Evolutionary conservation across 1,140 invertebrate genomes (phyloP).

Genomic region (Bombus ignitus): DNA sequence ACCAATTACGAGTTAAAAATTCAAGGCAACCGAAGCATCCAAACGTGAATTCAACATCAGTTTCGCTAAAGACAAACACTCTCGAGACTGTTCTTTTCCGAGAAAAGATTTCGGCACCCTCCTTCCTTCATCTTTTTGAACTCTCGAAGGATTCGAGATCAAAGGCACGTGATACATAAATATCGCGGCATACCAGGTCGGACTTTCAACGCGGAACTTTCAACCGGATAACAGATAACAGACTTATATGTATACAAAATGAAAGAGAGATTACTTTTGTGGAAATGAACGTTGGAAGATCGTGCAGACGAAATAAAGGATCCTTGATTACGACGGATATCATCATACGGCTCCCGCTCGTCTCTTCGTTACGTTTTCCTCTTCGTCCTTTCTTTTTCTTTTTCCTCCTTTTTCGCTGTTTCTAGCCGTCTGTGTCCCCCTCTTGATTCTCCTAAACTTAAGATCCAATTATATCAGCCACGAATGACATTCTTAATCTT

Average conservation of each 20-base stretch:
- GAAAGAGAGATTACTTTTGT: slow-evolving; percentile 1
- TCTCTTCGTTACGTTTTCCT: not conserved
- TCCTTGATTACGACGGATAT: slow-evolving; percentile 35
- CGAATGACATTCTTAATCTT: slow-evolving; percentile 36
- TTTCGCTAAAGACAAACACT: not conserved
- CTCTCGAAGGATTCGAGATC: not conserved
- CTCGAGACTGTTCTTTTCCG: too few relatives aligned
- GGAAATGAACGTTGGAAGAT: slow-evolving; percentile 36
- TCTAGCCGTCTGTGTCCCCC: not conserved
- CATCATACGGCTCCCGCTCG: not conserved
- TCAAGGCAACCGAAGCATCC: not conserved
- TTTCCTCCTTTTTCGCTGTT: not conserved
- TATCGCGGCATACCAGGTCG: not conserved
- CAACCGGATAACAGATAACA: not conserved
- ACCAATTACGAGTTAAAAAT: not conserved
- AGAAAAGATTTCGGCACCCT: not conserved
- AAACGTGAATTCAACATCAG: not conserved
- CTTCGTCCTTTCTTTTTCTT: not conserved
- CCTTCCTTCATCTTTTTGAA: not conserved
- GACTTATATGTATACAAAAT: not conserved
- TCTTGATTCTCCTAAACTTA: not conserved
- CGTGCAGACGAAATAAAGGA: not conserved
- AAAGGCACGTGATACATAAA: slow-evolving; percentile 30
- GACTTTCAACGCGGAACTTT: slow-evolving; percentile 5
- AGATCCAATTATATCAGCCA: not conserved